Percentiles rank a stretch among this genome's conserved stretches.
Evolutionary conservation across 2,113 vertebrate genomes (phyloP).

Genomic region (mouse (Mus musculus)): GRCm39 chr10:23240001-23240500

Average conservation of each 20-base stretch:
- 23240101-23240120: conserved; percentile 15
- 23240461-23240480: background rate
- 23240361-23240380: background rate
- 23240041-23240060: conserved; percentile 51
- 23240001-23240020: conserved; percentile 51
- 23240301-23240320: background rate
- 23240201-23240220: background rate
- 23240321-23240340: background rate
- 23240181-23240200: background rate
- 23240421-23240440: conserved; percentile 4
- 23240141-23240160: conserved; percentile 48
- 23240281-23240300: background rate
- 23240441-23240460: background rate
- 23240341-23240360: background rate
- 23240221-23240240: background rate
- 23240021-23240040: conserved; percentile 29
- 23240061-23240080: conserved; percentile 62
- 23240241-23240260: background rate
- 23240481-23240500: background rate
- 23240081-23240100: conserved; percentile 65
- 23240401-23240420: background rate
- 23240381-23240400: background rate
- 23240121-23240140: conserved; percentile 42
- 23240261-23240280: background rate
- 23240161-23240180: conserved; percentile 9